Evolutionary conservation across 2,113 vertebrate genomes (phyloP).

Genomic region (Menura novaehollandiae): DNA sequence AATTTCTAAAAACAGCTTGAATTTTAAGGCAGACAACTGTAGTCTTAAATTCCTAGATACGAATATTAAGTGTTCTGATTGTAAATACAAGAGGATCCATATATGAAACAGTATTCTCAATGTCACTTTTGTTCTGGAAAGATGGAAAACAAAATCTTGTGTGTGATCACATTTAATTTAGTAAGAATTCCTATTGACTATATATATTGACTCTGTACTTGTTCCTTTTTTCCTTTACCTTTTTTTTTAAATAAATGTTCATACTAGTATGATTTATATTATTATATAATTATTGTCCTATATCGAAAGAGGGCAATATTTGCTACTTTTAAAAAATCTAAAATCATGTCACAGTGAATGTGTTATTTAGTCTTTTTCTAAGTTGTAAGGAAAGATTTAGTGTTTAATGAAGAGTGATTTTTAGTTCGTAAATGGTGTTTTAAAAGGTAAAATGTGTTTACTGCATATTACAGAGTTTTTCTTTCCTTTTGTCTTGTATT

Average conservation of each 20-base stretch:
- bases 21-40: not conserved
- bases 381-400: not conserved
- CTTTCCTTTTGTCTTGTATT: not conserved
- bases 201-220: not conserved
- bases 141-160: not conserved
- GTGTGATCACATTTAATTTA: not conserved
- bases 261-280: not conserved
- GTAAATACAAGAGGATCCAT: not conserved
- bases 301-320: not conserved
- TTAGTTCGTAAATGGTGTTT: not conserved
- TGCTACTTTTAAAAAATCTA: not conserved
- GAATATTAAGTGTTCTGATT: not conserved
- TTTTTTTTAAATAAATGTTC: not conserved
- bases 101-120: not conserved
- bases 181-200: not conserved
- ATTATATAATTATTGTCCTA: not conserved
- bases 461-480: not conserved
- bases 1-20: not conserved
- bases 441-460: not conserved
- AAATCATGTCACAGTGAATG: not conserved
- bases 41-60: not conserved
- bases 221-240: not conserved
- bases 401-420: not conserved
- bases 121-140: not conserved
- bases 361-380: not conserved